Percentiles rank a stretch among this genome's conserved stretches.
These are phyloP conservation scores for Ptilorrhoa leucosticta DNA, from an alignment of 2,113 vertebrate species.

Conservation along the genomic window DNA sequence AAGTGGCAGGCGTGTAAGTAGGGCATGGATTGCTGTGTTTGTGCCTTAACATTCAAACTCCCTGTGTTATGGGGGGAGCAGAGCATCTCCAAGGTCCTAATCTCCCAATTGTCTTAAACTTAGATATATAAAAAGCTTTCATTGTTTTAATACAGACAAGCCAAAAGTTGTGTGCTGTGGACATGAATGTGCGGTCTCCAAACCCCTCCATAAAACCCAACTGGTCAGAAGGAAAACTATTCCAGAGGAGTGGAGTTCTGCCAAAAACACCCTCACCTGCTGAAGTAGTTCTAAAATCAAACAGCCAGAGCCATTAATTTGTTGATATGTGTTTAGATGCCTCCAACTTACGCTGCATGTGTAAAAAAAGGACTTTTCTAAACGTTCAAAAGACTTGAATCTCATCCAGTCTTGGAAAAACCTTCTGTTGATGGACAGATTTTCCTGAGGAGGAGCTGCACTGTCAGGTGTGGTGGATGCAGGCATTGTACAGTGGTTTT, in stretches of 20 bases:
- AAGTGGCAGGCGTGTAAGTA: background rate
- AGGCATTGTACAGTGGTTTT: background rate
- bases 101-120: background rate
- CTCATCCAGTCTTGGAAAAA: background rate
- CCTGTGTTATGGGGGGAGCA: background rate
- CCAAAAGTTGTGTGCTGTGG: background rate
- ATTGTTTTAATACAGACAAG: background rate
- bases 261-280: background rate
- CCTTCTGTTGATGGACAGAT: background rate
- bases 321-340: background rate
- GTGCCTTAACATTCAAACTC: background rate
- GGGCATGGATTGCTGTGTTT: background rate
- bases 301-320: background rate
- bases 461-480: rapidly evolving
- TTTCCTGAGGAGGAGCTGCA: background rate
- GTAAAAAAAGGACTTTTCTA: background rate
- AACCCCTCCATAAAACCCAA: background rate
- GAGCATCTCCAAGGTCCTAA: background rate
- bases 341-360: rapidly evolving
- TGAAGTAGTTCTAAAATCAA: background rate
- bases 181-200: background rate
- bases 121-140: background rate
- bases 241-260: background rate
- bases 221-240: background rate
- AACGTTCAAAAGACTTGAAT: background rate